Evolutionary conservation across 2,113 vertebrate genomes (phyloP).

Genomic region (Xenus cinereus): DNA sequence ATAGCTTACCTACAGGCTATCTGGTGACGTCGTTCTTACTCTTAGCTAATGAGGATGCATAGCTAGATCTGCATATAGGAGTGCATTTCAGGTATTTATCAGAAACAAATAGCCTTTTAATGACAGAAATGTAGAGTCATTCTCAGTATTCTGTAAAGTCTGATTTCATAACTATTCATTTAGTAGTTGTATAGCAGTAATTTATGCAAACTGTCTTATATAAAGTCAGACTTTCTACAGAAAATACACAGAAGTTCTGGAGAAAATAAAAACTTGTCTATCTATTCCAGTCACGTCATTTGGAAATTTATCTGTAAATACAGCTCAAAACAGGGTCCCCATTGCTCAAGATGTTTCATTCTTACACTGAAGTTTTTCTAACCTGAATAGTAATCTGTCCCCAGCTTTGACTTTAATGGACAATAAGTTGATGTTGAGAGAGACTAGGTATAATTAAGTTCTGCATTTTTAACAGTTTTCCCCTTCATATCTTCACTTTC

Average conservation of each 20-base stretch:
- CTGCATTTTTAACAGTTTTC: background rate
- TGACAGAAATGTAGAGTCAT: background rate
- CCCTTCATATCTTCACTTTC: constrained; percentile 7
- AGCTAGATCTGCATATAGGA: background rate
- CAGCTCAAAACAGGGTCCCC: background rate
- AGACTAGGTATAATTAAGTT: background rate
- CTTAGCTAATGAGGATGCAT: background rate
- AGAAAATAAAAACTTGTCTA: background rate
- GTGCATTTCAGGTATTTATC: background rate
- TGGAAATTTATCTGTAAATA: background rate
- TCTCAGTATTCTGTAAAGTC: background rate
- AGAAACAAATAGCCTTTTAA: background rate
- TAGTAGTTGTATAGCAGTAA: background rate
- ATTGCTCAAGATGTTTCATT: background rate
- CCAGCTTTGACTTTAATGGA: background rate
- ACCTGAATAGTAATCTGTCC: background rate
- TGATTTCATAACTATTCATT: background rate
- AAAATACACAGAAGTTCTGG: background rate
- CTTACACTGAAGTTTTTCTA: background rate
- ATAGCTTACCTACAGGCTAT: background rate
- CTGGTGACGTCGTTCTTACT: background rate
- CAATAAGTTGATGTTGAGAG: background rate
- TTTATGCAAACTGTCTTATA: background rate
- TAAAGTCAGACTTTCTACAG: background rate
- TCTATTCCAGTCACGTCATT: background rate